phyloP scores from a whole-genome alignment of 1,140 invertebrate species.

The Mizuhopecten yessoensis region DNA sequence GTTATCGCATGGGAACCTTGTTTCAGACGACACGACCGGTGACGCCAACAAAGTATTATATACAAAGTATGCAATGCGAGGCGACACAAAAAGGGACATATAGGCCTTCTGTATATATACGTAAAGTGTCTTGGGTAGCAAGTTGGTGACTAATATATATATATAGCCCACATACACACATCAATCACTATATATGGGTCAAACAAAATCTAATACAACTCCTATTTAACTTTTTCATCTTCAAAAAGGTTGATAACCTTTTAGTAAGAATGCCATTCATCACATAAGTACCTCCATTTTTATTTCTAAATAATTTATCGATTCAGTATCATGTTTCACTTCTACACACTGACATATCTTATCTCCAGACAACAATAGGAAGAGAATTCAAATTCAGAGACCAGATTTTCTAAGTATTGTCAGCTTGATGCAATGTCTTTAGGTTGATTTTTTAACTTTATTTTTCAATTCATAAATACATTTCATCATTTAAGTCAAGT shows the following conservation, averaged over 20 bases:
- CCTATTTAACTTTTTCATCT: background rate
- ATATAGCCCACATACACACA: background rate
- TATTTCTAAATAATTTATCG: background rate
- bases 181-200: conserved; percentile 24
- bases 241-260: conserved; percentile 34
- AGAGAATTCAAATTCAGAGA: background rate
- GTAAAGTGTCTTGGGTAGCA: too few species aligned
- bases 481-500: too few species aligned
- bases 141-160: background rate
- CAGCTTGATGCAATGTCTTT: background rate
- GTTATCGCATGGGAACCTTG: too few species aligned
- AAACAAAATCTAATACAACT: background rate
- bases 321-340: background rate
- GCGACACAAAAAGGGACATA: too few species aligned
- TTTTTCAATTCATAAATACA: too few species aligned
- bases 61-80: too few species aligned
- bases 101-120: too few species aligned
- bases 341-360: background rate
- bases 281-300: conserved; percentile 34
- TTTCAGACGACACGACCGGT: too few species aligned
- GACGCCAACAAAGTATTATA: too few species aligned
- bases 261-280: conserved; percentile 12
- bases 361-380: background rate
- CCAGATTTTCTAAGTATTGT: background rate
- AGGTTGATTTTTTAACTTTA: background rate